phyloP scores from a whole-genome alignment of 2,113 vertebrate genomes.

The Oplegnathus fasciatus region DNA sequence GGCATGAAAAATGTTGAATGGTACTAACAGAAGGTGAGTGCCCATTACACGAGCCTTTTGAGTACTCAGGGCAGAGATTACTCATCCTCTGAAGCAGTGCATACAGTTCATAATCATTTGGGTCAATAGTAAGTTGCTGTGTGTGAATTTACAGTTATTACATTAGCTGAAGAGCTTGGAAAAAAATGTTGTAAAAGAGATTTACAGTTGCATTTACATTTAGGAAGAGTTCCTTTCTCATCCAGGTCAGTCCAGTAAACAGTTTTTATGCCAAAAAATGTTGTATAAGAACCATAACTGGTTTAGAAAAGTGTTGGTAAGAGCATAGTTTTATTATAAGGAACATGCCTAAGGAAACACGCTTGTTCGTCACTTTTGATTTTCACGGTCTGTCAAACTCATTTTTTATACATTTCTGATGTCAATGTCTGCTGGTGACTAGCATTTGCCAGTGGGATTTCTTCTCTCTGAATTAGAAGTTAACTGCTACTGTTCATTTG shows the following conservation, averaged over 20 bases:
- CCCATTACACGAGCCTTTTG: background rate
- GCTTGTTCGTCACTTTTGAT: background rate
- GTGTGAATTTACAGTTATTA: background rate
- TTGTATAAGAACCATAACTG: background rate
- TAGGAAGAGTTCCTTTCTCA: background rate
- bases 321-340: background rate
- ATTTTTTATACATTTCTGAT: background rate
- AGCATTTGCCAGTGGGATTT: background rate
- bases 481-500: background rate
- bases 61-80: background rate
- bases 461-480: background rate
- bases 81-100: background rate
- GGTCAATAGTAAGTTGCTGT: background rate
- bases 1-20: constrained; percentile 28
- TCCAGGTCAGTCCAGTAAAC: background rate
- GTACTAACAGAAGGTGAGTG: constrained; percentile 1
- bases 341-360: background rate
- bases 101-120: constrained; percentile 7
- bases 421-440: background rate
- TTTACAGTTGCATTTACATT: background rate
- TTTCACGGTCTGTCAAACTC: background rate
- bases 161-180: background rate
- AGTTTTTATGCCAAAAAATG: background rate
- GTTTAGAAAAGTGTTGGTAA: background rate
- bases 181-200: background rate